A percentile compares a stretch with the other conserved stretches of the same genome.
phyloP scores from a whole-genome alignment of 2,888 invertebrate genomes.

The Empis livida region DNA sequence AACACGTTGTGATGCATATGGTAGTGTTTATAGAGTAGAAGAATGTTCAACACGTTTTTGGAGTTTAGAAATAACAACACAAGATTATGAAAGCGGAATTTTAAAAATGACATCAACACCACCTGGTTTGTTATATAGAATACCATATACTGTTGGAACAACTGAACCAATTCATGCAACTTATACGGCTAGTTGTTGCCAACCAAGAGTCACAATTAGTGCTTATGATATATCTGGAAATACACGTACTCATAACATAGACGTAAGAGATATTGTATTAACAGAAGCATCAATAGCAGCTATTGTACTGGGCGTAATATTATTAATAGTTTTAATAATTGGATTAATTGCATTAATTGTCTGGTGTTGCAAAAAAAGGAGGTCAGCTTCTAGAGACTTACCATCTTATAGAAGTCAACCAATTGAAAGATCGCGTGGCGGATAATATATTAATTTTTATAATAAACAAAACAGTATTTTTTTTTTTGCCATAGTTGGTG shows the following conservation, averaged over 20 bases:
- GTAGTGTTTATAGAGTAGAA: conserved; percentile 30
- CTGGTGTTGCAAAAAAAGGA: conserved; percentile 46
- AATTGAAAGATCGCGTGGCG: neutral
- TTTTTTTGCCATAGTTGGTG: neutral
- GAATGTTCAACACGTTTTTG: conserved; percentile 52
- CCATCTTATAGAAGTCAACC: conserved; percentile 37
- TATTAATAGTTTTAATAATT: conserved; percentile 48
- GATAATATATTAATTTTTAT: neutral
- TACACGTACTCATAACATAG: conserved; percentile 45
- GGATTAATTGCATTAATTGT: conserved; percentile 43
- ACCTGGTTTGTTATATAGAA: conserved; percentile 45
- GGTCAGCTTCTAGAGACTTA: conserved; percentile 42
- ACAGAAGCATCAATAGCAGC: conserved; percentile 49
- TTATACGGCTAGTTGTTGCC: conserved; percentile 61
- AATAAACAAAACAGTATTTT: neutral
- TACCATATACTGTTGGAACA: conserved; percentile 53
- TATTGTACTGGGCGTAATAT: conserved; percentile 51
- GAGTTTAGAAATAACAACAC: conserved; percentile 54
- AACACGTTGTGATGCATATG: conserved; percentile 42
- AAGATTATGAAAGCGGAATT: conserved; percentile 52
- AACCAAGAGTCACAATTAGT: conserved; percentile 49
- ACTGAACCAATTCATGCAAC: conserved; percentile 50
- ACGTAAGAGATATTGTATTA: conserved; percentile 39
- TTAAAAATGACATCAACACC: conserved; percentile 46
- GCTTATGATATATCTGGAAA: conserved; percentile 59